Percentiles rank a stretch among this genome's conserved stretches.
phyloP scores from a whole-genome alignment of 2,888 invertebrate species.

The Periphyllus acericola region DNA sequence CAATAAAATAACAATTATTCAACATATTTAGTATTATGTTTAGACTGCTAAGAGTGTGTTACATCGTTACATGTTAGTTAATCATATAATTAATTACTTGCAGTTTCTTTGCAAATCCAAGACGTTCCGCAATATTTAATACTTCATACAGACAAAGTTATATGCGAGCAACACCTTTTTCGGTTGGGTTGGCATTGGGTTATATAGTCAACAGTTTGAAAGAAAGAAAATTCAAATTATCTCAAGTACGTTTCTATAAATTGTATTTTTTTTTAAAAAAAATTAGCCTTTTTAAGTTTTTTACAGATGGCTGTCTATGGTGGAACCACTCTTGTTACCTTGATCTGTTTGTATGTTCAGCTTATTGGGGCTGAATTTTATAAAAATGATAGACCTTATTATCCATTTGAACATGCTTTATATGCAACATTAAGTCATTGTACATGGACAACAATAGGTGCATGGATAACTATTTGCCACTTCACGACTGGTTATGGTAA shows the following conservation, averaged over 20 bases:
- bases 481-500: constrained; percentile 42
- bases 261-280: too few relatives aligned
- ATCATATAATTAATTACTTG: too few relatives aligned
- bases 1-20: too few relatives aligned
- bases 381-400: background rate
- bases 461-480: background rate
- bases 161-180: constrained; percentile 15
- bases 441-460: background rate
- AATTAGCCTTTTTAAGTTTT: too few relatives aligned
- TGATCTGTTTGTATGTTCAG: background rate
- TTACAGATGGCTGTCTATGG: background rate
- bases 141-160: constrained; percentile 17
- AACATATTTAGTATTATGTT: too few relatives aligned
- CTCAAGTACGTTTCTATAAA: background rate
- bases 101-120: constrained; percentile 23
- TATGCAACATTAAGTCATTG: constrained; percentile 14
- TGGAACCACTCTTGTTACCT: background rate
- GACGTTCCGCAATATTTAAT: background rate
- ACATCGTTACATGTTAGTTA: too few relatives aligned
- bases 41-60: too few relatives aligned
- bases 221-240: constrained; percentile 12
- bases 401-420: constrained; percentile 34
- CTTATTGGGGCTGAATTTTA: constrained; percentile 32
- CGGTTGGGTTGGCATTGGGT: background rate
- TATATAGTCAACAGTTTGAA: background rate